A percentile compares a stretch with the other conserved stretches of the same genome.
Evolutionary conservation across 2,888 invertebrate genomes (phyloP).

Genomic region (Drosophila anceps): DNA sequence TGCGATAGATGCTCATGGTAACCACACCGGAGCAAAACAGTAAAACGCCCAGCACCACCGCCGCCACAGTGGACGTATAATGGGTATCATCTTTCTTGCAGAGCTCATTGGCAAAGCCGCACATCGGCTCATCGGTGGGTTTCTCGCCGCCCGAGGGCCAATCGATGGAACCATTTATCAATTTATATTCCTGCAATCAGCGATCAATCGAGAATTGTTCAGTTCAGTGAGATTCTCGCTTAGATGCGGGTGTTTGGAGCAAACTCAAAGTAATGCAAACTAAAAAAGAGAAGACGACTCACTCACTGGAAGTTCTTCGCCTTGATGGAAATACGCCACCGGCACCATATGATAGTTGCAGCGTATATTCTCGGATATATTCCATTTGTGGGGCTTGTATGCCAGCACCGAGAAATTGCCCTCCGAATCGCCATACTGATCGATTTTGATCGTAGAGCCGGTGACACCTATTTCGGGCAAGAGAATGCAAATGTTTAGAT

Average conservation of each 20-base stretch:
- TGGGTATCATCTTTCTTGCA: slow-evolving; percentile 94
- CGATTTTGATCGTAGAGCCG: slow-evolving; percentile 96
- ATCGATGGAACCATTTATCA: slow-evolving; percentile 88
- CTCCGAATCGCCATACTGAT: slow-evolving; percentile 97
- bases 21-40: slow-evolving; percentile 94
- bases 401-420: slow-evolving; percentile 98
- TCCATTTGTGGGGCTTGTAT: slow-evolving; percentile 87
- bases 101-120: slow-evolving; percentile 95
- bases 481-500: background rate
- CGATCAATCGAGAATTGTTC: background rate
- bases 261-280: slow-evolving; percentile 49
- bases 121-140: slow-evolving; percentile 96
- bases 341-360: slow-evolving; percentile 93
- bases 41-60: slow-evolving; percentile 92
- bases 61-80: slow-evolving; percentile 92
- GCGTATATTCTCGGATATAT: slow-evolving; percentile 86
- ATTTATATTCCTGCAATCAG: slow-evolving; percentile 90
- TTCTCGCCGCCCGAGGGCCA: slow-evolving; percentile 92
- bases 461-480: slow-evolving; percentile 91
- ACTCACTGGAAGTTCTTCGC: slow-evolving; percentile 92
- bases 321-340: slow-evolving; percentile 93
- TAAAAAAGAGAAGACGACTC: slow-evolving; percentile 86
- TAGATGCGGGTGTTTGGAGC: background rate
- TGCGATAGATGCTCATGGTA: slow-evolving; percentile 95
- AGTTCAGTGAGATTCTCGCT: slow-evolving; percentile 11